Conservation (phyloP, 2,888 invertebrate species). For the Aelia acuminata region DNA sequence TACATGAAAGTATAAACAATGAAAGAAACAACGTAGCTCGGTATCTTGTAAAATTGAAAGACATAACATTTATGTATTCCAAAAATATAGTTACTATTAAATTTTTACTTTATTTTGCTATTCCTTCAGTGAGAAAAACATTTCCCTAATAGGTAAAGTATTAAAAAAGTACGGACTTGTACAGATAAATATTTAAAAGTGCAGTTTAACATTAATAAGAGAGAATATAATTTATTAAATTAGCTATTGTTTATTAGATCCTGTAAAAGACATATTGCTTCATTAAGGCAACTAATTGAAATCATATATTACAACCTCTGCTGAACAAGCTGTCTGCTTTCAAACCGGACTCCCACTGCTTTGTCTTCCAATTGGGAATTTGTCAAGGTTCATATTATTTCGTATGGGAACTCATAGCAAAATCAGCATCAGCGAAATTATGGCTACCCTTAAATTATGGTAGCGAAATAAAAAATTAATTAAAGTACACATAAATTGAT, state of each 20-base stretch:
- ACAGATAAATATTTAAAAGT: neutral
- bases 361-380: neutral
- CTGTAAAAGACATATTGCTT: conserved; percentile 13
- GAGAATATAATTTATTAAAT: neutral
- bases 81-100: too few relatives aligned
- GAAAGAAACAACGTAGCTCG: too few relatives aligned
- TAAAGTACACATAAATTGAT: neutral
- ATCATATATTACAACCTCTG: neutral
- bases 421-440: neutral
- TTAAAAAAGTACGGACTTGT: too few relatives aligned
- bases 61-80: too few relatives aligned
- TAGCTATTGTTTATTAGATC: neutral
- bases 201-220: neutral
- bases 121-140: too few relatives aligned
- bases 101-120: too few relatives aligned
- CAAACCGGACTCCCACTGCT: neutral
- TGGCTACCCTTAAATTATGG: neutral
- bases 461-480: neutral
- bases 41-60: too few relatives aligned
- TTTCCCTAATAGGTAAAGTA: too few relatives aligned
- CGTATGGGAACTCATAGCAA: neutral
- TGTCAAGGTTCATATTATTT: neutral
- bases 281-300: conserved; percentile 22
- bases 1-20: too few relatives aligned
- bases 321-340: conserved; percentile 20